These are phyloP conservation scores for Nipponacmea schrenckii DNA, from an alignment of 2,888 invertebrate genomes.

Conservation along the genomic window DNA sequence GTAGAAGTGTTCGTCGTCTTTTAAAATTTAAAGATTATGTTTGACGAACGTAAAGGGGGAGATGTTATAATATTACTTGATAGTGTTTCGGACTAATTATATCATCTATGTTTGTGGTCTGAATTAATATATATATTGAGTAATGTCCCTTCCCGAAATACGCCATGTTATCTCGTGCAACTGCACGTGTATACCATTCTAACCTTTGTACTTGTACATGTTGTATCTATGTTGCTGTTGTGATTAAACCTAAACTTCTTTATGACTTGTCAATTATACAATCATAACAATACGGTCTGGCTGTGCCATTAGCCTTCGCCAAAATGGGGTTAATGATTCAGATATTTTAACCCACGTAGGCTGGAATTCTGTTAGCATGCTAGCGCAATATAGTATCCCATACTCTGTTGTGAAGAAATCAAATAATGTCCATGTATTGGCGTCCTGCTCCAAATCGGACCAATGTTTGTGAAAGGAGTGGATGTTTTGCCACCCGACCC, in stretches of 20 bases:
- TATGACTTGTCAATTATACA: background rate
- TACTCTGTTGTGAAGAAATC: background rate
- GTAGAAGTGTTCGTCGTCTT: background rate
- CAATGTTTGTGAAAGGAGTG: no score
- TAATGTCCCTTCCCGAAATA: no score
- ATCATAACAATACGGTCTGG: constrained; percentile 20
- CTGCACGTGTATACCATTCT: no score
- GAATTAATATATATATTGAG: background rate
- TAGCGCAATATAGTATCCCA: background rate
- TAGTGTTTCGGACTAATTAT: background rate
- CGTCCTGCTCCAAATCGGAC: no score
- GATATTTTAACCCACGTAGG: constrained; percentile 13
- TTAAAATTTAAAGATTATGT: background rate
- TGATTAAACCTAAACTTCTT: no score
- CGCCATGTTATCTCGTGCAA: no score
- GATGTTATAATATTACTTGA: background rate
- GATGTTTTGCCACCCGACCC: no score
- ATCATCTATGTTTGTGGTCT: background rate
- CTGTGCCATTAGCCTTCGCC: constrained; percentile 7
- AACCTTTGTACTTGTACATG: no score
- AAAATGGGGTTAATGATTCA: background rate
- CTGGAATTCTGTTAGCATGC: background rate
- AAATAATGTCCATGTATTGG: background rate
- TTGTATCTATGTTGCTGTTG: no score
- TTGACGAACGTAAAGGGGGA: background rate